These are phyloP conservation scores for Neoaliturus tenellus DNA, from an alignment of 2,888 invertebrate genomes.

Conservation along the genomic window DNA sequence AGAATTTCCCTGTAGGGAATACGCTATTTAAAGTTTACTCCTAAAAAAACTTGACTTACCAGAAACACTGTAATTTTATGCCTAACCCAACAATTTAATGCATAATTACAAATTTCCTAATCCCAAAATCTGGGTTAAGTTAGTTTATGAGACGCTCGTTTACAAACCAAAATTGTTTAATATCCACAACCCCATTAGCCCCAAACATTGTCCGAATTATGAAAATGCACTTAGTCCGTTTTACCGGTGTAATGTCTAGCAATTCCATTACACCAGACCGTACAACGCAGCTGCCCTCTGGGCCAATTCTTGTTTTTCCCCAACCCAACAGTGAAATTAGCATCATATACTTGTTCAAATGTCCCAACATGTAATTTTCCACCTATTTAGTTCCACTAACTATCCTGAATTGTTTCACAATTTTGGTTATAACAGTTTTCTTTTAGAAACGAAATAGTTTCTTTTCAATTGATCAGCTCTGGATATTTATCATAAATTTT, in stretches of 20 bases:
- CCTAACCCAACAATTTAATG: too few relatives aligned
- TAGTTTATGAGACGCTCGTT: not conserved
- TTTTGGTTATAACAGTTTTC: too few relatives aligned
- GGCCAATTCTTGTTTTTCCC: not conserved
- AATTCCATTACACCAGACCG: not conserved
- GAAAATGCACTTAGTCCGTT: slow-evolving; percentile 12
- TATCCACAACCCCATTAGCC: not conserved
- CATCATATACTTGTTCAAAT: not conserved
- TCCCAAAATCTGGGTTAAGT: not conserved
- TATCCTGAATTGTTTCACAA: not conserved
- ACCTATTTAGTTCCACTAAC: not conserved
- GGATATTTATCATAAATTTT: too few relatives aligned
- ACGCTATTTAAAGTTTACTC: too few relatives aligned
- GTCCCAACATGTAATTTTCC: not conserved
- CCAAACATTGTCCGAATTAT: slow-evolving; percentile 18
- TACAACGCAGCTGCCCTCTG: not conserved
- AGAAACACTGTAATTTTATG: too few relatives aligned
- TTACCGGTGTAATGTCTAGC: not conserved
- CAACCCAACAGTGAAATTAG: not conserved
- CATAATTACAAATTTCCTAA: not conserved
- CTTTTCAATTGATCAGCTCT: too few relatives aligned
- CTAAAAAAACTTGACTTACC: too few relatives aligned
- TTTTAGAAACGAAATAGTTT: too few relatives aligned
- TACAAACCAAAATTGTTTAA: not conserved
- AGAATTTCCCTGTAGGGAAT: too few relatives aligned